Percentiles rank a stretch among this genome's conserved stretches.
Conservation (phyloP, 64 coral and sea anemone genomes). For the Stylophora pistillata region DNA sequence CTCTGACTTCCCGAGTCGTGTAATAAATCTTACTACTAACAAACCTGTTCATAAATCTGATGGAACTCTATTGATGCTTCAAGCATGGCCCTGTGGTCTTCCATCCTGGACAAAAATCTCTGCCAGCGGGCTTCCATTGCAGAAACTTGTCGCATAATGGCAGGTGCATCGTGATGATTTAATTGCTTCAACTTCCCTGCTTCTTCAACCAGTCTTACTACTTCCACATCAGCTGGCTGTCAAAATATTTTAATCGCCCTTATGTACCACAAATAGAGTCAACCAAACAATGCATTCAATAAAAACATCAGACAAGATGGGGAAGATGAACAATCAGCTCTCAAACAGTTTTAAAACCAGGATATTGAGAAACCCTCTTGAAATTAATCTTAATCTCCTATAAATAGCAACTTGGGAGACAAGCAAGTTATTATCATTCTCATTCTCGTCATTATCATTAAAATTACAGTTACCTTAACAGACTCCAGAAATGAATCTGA, state of each 20-base stretch:
- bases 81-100: slow-evolving; percentile 87
- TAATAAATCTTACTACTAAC: not conserved
- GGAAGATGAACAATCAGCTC: too few species aligned
- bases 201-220: slow-evolving; percentile 69
- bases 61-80: slow-evolving; percentile 93
- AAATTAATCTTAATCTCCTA: too few species aligned
- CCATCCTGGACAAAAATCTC: slow-evolving; percentile 86
- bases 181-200: slow-evolving; percentile 59
- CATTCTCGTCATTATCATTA: too few species aligned
- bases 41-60: slow-evolving; percentile 96
- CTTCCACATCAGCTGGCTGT: slow-evolving; percentile 87
- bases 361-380: too few species aligned
- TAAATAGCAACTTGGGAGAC: too few species aligned
- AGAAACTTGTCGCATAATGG: slow-evolving; percentile 71
- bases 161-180: slow-evolving; percentile 83
- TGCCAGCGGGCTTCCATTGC: slow-evolving; percentile 93
- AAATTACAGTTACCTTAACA: slow-evolving; percentile 74
- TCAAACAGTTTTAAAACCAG: too few species aligned
- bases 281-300: too few species aligned
- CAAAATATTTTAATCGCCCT: not conserved
- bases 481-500: slow-evolving; percentile 91
- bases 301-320: too few species aligned
- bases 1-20: too few species aligned
- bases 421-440: too few species aligned
- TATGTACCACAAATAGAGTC: not conserved